Evolutionary conservation across 2,797 vertebrate genomes (phyloP).

Genomic region (Eptatretus atami): DNA sequence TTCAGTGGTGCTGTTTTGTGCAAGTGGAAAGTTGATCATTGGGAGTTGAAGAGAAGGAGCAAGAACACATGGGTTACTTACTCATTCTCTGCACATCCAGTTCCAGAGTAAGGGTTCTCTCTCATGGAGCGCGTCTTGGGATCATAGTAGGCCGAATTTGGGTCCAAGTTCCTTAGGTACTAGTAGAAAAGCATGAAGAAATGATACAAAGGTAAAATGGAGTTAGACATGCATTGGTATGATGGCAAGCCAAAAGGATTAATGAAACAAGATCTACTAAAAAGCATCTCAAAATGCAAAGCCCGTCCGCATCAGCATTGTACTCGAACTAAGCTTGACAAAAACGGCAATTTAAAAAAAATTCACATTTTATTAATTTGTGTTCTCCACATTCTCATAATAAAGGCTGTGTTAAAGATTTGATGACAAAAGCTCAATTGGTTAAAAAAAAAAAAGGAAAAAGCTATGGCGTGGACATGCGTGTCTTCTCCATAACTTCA

Average conservation of each 20-base stretch:
- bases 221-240: not conserved
- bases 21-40: too few relatives aligned
- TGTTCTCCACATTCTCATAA: too few relatives aligned
- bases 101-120: conserved; percentile 75
- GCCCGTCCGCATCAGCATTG: too few relatives aligned
- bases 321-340: too few relatives aligned
- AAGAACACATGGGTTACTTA: conserved; percentile 8
- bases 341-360: too few relatives aligned
- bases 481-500: too few relatives aligned
- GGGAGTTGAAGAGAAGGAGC: not conserved
- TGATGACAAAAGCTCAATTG: too few relatives aligned
- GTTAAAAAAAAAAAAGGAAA: too few relatives aligned
- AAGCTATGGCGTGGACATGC: too few relatives aligned
- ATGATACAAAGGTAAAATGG: not conserved
- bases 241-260: not conserved
- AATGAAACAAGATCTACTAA: not conserved
- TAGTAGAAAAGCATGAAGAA: conserved; percentile 14
- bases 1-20: too few relatives aligned
- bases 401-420: not conserved
- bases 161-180: conserved; percentile 89
- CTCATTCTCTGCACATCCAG: conserved; percentile 90
- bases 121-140: conserved; percentile 97
- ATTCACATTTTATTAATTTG: not conserved
- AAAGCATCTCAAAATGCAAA: too few relatives aligned
- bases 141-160: conserved; percentile 92